Evolutionary conservation across 2,113 vertebrate species (phyloP), one percentile per base, ranked within the genome.

Genomic region (Arenaria interpres): DNA sequence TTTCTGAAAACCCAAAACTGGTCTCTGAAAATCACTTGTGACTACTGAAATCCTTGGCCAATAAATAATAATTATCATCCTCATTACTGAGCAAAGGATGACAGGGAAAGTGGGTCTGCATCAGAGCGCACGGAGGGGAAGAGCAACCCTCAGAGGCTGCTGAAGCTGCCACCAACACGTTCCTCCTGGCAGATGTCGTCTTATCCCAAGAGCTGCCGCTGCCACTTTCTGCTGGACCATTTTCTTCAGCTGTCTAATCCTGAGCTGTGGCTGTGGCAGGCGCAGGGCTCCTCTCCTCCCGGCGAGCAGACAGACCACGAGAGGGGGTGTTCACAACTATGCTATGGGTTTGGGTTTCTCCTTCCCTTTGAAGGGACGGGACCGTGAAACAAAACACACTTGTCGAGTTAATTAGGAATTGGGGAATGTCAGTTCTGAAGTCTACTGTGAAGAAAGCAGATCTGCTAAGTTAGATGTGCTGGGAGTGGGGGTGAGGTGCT

Each of bases 191-290:
- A 96, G 92, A 75, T 87, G 63, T 87, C 21, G 1, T 35, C 76
- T 81, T 73, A 41, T 78, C 91, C 21, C 50, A 43, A 48, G 56
- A 81, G 79, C 84, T 83, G 33, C 37, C 30, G 12, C 56, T 74
- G 63, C 53, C 74, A n/a, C 50, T 57, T 88, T 81, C 67, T 93
- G 54, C 73, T 75, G 63, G 37, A 20, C 50, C 53, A 5, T 71
- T 94, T 46, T 22, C 85, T 85, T 90, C 63, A 90, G 63, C 89
- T 87, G 80, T 53, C 94, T 77, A 59, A 96, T 85, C 78, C 85
- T 59, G 37, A 84, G 54, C 92, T 60, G 48, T 90, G 62, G 79
- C 92, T 63, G 18, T 9, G 37, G 62, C n/a, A 84, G 85, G 48
- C 45, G 50, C 41, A 22, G 18, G 17, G 51, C 63, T 83, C 62